Evolutionary conservation across 2,888 invertebrate species (phyloP), one percentile per base, ranked within the genome.

Genomic region (Luperina nickerlii): DNA sequence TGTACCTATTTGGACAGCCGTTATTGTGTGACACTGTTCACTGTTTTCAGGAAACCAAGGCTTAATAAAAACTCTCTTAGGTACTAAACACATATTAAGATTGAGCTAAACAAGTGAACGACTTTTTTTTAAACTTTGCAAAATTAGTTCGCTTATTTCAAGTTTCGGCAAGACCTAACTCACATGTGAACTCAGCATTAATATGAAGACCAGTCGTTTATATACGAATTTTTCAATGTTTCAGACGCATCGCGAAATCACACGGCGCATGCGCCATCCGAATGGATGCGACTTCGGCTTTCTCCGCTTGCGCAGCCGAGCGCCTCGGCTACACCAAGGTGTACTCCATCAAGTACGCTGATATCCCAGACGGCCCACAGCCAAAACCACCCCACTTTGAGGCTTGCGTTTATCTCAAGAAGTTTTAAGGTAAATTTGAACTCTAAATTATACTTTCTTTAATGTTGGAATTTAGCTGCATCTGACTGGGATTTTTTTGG

Each of bases 221-320:
- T 48, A 5, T 5, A 48, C 0, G 48, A 0, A 0, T 13, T 48
- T 48, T 48, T 48, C 48, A 48, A 57, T 32, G 1, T 87, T 85
- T 38, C 93, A 95, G 95, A 82, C 94, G 94, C 67, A 91, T 98
- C 74, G 98, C 97, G 0, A 96, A 94, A 83, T 96, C 97, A 68
- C 92, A 96, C 54, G 97, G 97, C 70, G 97, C 97, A 63, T 94
- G 97, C 57, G 97, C 98, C 15, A 96, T 98, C 91, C 97, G 98
- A 57, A 98, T 98, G 86, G 98, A 98, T 89, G 98, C 98, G 86
- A 98, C 98, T 18, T 98, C 98, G 63, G 97, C 98, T 72, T 98
- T 97, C 94, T 98, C 98, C 15, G 98, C 98, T 0, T 97, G 98
- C 70, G 98, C 98, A 0, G 97, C 98, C 78, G 98, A 98, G 84